phyloP scores from a whole-genome alignment of 1,140 invertebrate species.

The Samia ricini region DNA sequence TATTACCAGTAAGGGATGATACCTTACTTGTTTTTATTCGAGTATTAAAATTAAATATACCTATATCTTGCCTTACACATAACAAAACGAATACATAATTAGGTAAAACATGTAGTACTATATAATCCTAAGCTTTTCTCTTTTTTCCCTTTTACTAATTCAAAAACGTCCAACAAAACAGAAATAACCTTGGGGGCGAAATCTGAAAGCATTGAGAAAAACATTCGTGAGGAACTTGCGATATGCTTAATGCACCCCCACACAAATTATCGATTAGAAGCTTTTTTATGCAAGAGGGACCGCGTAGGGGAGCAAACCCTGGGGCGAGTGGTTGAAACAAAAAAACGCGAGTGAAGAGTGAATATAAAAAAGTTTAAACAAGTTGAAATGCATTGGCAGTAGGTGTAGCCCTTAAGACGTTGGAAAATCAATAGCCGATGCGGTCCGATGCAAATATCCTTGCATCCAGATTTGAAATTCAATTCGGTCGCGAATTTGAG shows the following conservation, averaged over 20 bases:
- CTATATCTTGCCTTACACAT: not conserved
- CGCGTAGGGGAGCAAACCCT: slow-evolving; percentile 52
- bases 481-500: slow-evolving; percentile 56
- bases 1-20: not conserved
- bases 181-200: slow-evolving; percentile 69
- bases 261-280: slow-evolving; percentile 77
- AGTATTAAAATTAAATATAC: not conserved
- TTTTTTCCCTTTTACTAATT: slow-evolving; percentile 39
- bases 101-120: not conserved
- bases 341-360: slow-evolving; percentile 73
- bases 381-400: slow-evolving; percentile 65
- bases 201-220: slow-evolving; percentile 73
- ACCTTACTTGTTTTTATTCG: not conserved
- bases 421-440: slow-evolving; percentile 73
- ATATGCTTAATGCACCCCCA: slow-evolving; percentile 78
- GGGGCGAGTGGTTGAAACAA: slow-evolving; percentile 75
- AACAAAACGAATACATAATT: not conserved
- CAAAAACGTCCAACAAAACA: slow-evolving; percentile 60
- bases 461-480: slow-evolving; percentile 70
- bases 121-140: not conserved
- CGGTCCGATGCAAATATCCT: slow-evolving; percentile 68
- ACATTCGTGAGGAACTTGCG: slow-evolving; percentile 63
- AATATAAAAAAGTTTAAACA: slow-evolving; percentile 78
- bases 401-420: slow-evolving; percentile 71
- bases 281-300: slow-evolving; percentile 77